These are phyloP conservation scores for Etia nguti DNA, from an alignment of 2,113 vertebrate species.

Conservation along the genomic window DNA sequence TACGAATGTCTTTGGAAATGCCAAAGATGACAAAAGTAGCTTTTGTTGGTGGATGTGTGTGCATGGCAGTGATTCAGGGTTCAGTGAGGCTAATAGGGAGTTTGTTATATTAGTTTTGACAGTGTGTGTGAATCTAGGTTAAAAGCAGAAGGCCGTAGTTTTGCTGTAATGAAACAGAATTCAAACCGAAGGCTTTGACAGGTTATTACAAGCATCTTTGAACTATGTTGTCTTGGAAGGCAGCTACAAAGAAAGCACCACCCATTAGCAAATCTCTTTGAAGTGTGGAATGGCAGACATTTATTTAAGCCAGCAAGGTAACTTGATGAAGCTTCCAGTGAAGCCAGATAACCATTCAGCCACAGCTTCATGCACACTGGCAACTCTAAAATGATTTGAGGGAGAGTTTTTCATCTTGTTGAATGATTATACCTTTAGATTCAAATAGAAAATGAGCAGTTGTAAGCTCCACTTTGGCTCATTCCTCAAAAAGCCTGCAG, in stretches of 20 bases:
- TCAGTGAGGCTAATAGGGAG: not conserved
- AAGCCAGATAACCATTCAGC: not conserved
- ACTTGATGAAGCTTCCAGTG: constrained; percentile 1
- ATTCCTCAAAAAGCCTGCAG: not conserved
- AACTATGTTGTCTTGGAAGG: constrained; percentile 15
- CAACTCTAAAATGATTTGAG: not conserved
- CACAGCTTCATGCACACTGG: not conserved
- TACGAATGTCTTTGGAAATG: not conserved
- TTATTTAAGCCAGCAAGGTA: constrained; percentile 21
- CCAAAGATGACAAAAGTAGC: not conserved
- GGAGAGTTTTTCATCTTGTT: not conserved
- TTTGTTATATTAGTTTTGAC: not conserved
- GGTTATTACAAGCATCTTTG: constrained; percentile 26
- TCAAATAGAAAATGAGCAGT: not conserved
- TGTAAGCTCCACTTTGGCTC: not conserved
- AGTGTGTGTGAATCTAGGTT: not conserved
- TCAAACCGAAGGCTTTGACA: constrained; percentile 18
- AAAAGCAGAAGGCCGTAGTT: not conserved
- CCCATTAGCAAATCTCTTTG: constrained; percentile 1
- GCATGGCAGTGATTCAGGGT: not conserved
- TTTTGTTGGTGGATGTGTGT: not conserved
- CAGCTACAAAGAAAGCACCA: not conserved
- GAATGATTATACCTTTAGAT: not conserved
- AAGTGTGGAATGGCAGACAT: not conserved
- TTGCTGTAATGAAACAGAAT: not conserved